A percentile compares a stretch with the other conserved stretches of the same genome.
Evolutionary conservation across 2,113 vertebrate species (phyloP).

Genomic region (Podarcis raffonei): DNA sequence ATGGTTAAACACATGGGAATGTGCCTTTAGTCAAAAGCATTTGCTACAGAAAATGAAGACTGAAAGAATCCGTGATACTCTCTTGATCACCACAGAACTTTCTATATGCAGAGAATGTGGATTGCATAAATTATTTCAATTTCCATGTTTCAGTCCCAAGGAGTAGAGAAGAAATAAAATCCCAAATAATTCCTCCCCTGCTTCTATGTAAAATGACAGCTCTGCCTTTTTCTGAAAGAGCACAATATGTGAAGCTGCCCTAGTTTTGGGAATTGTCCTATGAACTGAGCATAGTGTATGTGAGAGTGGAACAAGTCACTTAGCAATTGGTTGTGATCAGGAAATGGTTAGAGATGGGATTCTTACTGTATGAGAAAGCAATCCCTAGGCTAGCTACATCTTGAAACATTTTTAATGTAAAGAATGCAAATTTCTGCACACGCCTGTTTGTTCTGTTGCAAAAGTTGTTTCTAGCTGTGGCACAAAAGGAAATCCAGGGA

Average conservation of each 20-base stretch:
- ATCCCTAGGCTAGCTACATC: constrained; percentile 55
- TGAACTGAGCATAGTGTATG: constrained; percentile 42
- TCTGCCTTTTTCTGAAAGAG: constrained; percentile 2
- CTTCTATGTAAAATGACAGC: neutral
- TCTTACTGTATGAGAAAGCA: constrained; percentile 56
- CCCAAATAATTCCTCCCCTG: neutral
- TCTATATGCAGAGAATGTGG: neutral
- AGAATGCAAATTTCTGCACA: constrained; percentile 70
- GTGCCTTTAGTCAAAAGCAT: too few species aligned
- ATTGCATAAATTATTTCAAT: neutral
- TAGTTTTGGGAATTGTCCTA: constrained; percentile 26
- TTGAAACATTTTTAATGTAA: constrained; percentile 71
- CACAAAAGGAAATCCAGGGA: constrained; percentile 78
- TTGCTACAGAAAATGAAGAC: neutral
- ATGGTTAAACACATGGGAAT: too few species aligned
- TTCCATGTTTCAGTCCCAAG: neutral
- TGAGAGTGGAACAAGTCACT: constrained; percentile 42
- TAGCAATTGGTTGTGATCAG: constrained; percentile 44
- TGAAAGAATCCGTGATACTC: neutral
- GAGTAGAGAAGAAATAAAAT: too few species aligned
- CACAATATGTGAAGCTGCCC: neutral
- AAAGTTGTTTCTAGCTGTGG: constrained; percentile 56
- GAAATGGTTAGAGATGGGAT: constrained; percentile 53
- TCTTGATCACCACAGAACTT: neutral
- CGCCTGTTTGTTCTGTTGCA: constrained; percentile 67